These are phyloP conservation scores for Merluccius polli DNA, from an alignment of 2,797 vertebrate genomes.

Conservation along the genomic window DNA sequence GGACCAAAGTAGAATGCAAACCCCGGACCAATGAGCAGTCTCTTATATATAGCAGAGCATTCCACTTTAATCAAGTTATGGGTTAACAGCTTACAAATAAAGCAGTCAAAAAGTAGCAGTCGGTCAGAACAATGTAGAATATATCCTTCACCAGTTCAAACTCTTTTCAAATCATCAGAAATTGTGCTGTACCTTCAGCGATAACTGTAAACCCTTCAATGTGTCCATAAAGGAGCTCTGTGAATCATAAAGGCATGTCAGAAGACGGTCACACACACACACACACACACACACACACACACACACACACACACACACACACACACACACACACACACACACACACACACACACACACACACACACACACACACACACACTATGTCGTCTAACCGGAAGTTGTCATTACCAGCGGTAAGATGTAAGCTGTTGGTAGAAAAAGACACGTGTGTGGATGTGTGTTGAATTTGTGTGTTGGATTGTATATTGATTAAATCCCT, in stretches of 20 bases:
- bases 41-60: neutral
- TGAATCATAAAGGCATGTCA: conserved; percentile 39
- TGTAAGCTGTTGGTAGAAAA: too few species aligned
- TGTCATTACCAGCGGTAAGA: too few species aligned
- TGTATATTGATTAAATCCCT: too few species aligned
- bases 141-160: neutral
- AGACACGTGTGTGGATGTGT: neutral
- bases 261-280: neutral
- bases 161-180: neutral
- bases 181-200: conserved; percentile 44
- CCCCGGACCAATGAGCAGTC: neutral
- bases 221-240: conserved; percentile 49
- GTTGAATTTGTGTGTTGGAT: neutral
- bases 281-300: too few species aligned
- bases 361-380: neutral
- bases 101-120: neutral
- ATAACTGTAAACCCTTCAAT: conserved; percentile 51
- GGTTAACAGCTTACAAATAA: neutral
- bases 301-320: too few species aligned
- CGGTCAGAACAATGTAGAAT: neutral
- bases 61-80: neutral
- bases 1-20: neutral
- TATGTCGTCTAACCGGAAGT: too few species aligned
- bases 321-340: neutral
- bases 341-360: neutral